Percentiles rank a stretch among this genome's conserved stretches.
Conservation (phyloP, 1,140 invertebrate genomes). For the Drosophila bocqueti region DNA sequence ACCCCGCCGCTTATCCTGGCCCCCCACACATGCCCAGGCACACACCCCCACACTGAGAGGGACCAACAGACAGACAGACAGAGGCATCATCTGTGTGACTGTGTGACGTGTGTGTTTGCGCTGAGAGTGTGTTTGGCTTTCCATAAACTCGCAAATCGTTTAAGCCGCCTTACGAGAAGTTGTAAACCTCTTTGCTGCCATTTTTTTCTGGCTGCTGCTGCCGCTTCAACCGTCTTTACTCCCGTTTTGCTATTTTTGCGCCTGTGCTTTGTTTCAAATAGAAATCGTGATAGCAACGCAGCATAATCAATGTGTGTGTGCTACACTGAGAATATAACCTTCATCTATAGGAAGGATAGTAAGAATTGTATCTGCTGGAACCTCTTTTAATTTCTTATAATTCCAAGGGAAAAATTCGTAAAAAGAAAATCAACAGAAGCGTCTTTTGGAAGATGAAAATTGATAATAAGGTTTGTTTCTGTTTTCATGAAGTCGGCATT, state of each 20-base stretch:
- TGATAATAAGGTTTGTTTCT: neutral
- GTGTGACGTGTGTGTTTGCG: constrained; percentile 51
- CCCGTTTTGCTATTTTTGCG: constrained; percentile 23
- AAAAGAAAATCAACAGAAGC: neutral
- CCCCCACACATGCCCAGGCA: constrained; percentile 10
- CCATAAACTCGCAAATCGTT: constrained; percentile 82
- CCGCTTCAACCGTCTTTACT: constrained; percentile 10
- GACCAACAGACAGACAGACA: constrained; percentile 6
- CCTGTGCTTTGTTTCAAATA: constrained; percentile 50
- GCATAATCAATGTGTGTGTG: constrained; percentile 57
- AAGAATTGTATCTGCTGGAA: no score
- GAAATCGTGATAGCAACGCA: constrained; percentile 66
- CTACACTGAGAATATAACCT: constrained; percentile 29
- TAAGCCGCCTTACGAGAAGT: constrained; percentile 81
- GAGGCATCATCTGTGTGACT: constrained; percentile 32
- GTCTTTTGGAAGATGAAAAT: neutral
- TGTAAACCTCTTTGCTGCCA: constrained; percentile 78
- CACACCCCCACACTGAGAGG: neutral
- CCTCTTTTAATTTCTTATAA: no score
- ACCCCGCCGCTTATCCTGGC: constrained; percentile 40
- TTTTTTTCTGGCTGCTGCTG: constrained; percentile 36
- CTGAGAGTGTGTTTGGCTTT: constrained; percentile 78
- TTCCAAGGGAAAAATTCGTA: neutral
- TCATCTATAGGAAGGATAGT: neutral
- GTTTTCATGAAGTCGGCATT: neutral